phyloP scores from a whole-genome alignment of 2,888 invertebrate genomes.

The Andrena hattorfiana region DNA sequence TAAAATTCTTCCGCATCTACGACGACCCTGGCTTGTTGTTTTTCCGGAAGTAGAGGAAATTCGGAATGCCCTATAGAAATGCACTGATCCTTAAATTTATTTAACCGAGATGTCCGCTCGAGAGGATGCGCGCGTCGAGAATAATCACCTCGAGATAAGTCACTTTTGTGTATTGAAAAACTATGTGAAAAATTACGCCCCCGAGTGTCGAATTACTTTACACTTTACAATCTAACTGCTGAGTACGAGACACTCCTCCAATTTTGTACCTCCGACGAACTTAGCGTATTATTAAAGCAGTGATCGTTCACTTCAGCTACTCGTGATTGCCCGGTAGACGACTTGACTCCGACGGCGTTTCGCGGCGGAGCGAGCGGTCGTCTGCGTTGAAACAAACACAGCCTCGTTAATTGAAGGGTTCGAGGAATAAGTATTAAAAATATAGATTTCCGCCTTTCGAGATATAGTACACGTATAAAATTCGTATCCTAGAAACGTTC shows the following conservation, averaged over 20 bases:
- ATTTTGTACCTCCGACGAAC: conserved; percentile 69
- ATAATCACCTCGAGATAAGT: conserved; percentile 72
- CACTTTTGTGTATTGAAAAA: conserved; percentile 76
- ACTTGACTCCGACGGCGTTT: conserved; percentile 53
- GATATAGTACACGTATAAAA: conserved; percentile 72
- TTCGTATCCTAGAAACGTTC: conserved; percentile 67
- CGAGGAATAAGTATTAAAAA: conserved; percentile 77
- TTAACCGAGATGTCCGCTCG: conserved; percentile 47
- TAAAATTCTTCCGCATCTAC: conserved; percentile 51
- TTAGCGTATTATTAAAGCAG: conserved; percentile 61
- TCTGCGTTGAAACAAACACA: conserved; percentile 73
- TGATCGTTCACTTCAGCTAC: conserved; percentile 61
- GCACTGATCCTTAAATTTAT: conserved; percentile 73
- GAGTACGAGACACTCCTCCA: conserved; percentile 59
- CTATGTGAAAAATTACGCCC: conserved; percentile 72
- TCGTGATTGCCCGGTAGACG: conserved; percentile 65
- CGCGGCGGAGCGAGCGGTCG: conserved; percentile 54
- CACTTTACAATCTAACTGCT: conserved; percentile 58
- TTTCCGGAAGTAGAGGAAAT: conserved; percentile 62
- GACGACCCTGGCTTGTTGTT: conserved; percentile 50
- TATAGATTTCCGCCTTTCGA: conserved; percentile 59
- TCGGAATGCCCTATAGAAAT: conserved; percentile 79
- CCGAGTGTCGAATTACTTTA: conserved; percentile 59
- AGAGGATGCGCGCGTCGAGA: conserved; percentile 62
- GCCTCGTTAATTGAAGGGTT: conserved; percentile 77